These are phyloP conservation scores for Blennius ocellaris DNA, from an alignment of 2,113 vertebrate genomes.

Conservation along the genomic window DNA sequence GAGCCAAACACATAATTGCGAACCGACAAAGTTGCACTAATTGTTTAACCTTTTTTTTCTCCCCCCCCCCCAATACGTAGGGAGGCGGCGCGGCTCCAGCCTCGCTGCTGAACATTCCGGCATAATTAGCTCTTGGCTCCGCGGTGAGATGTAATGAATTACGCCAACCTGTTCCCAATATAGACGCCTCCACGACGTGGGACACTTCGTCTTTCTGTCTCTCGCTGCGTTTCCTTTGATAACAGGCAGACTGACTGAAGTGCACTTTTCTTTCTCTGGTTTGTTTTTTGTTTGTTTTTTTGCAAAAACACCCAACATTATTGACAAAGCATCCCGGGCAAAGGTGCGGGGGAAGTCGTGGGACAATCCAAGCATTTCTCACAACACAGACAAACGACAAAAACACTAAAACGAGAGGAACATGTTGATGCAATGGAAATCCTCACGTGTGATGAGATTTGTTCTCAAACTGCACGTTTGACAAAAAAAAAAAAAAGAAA, in stretches of 20 bases:
- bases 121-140: neutral
- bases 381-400: constrained; percentile 1
- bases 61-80: neutral
- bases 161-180: neutral
- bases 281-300: too few relatives aligned
- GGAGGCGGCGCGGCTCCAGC: neutral
- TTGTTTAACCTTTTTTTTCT: constrained; percentile 40
- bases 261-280: neutral
- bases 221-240: neutral
- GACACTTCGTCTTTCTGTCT: constrained; percentile 3
- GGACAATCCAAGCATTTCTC: constrained; percentile 18
- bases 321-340: constrained; percentile 31
- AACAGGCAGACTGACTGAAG: neutral
- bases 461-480: constrained; percentile 28
- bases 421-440: neutral
- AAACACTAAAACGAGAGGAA: neutral
- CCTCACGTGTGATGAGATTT: neutral
- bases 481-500: constrained; percentile 6
- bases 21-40: constrained; percentile 31
- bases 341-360: neutral
- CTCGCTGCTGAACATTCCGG: neutral
- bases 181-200: neutral
- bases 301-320: neutral
- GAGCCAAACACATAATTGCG: constrained; percentile 40
- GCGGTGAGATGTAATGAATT: constrained; percentile 18